Evolutionary conservation across 2,797 vertebrate species (phyloP).

Genomic region (Aulostomus chinensis): DNA sequence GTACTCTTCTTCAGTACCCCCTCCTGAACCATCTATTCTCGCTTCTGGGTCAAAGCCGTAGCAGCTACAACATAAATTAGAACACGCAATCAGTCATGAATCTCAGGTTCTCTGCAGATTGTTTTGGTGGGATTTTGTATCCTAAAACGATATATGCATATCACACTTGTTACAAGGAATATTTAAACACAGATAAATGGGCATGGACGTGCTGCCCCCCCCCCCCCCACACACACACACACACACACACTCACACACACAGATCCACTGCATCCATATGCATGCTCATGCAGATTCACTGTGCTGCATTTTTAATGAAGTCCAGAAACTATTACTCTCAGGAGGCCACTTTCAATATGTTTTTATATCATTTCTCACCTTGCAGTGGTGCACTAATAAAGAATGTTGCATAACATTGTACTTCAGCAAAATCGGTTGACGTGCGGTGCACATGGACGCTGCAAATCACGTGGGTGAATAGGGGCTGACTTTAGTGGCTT

Average conservation of each 20-base stretch:
- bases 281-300: background rate
- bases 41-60: too few relatives aligned
- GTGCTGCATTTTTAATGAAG: conserved; percentile 7
- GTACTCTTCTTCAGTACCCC: too few relatives aligned
- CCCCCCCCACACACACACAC: too few relatives aligned
- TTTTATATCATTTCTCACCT: background rate
- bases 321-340: background rate
- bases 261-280: background rate
- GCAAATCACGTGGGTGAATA: too few relatives aligned
- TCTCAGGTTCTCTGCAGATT: conserved; percentile 5
- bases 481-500: too few relatives aligned
- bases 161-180: conserved; percentile 13
- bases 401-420: conserved; percentile 6
- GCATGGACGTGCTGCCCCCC: background rate
- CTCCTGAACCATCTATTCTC: too few relatives aligned
- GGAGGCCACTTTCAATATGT: conserved; percentile 1
- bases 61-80: too few relatives aligned
- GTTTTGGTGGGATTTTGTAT: conserved; percentile 10
- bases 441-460: background rate
- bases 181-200: conserved; percentile 2
- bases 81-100: conserved; percentile 7
- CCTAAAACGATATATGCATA: conserved; percentile 11
- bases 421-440: background rate
- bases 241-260: too few relatives aligned
- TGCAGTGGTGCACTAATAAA: background rate